Evolutionary conservation across 2,888 invertebrate species (phyloP), one percentile per base, ranked within the genome.

Genomic region (Protodeltote pygarga): DNA sequence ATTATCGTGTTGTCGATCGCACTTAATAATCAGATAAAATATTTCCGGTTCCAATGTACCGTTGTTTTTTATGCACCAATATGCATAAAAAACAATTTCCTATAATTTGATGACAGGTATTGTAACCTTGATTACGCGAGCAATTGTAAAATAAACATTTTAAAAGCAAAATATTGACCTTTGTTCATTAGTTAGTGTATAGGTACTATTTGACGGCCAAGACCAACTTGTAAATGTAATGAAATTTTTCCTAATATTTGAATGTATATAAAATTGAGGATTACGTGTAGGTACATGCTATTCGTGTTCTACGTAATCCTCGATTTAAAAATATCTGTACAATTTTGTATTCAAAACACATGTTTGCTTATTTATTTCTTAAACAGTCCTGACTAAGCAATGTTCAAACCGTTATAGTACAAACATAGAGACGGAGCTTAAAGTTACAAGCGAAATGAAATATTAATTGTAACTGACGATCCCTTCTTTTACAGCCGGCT

Each of bases 131-230:
- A 85, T 83, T 70, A 66, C 63, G 54, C 49, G 73, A 77, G 73
- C 81, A 86, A 87, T 83, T 85, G 80, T 77, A 72, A 77, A 78
- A 71, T 80, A 86, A 87, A 89, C 77, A 85, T 73, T 65, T 20
- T n/a, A n/a, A 64, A 70, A 77, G 79, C 79, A 85, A 74, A 68
- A 70, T 60, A 69, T 44, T 80, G 86, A 85, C 89, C 89, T 89
- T 79, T 81, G 67, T 74, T 76, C 79, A 85, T 85, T 81, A 76
- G 75, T 81, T 74, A 76, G 75, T 75, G 69, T 77, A 73, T 61
- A n/a, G n/a, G n/a, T n/a, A 66, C 52, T 71, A 71, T 78, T 75
- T 63, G 54, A 54, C 60, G 54, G 59, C 71, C 68, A 75, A 76
- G 71, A 73, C 63, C 71, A 67, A 44, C 44, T 16, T 27, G n/a